Conservation (phyloP, 1,140 invertebrate species). For the Probaryconus sp. region DNA sequence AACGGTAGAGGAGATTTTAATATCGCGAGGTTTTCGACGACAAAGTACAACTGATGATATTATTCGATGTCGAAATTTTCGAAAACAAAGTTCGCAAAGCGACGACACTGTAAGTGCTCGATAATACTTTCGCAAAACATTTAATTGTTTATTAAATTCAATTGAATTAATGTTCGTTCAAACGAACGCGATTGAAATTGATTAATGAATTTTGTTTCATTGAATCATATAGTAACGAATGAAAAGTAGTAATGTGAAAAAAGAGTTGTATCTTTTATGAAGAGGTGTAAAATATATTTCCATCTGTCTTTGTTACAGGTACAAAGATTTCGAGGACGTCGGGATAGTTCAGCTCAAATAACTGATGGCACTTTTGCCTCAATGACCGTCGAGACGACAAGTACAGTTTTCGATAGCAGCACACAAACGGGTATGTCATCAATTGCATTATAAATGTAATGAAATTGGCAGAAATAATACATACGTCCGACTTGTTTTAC, state of each 20-base stretch:
- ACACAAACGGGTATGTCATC: conserved; percentile 91
- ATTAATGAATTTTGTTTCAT: not conserved
- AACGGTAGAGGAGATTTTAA: conserved; percentile 94
- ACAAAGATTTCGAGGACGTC: conserved; percentile 84
- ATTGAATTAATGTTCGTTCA: conserved; percentile 3
- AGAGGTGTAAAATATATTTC: no score
- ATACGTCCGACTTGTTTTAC: not conserved
- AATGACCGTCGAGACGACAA: conserved; percentile 94
- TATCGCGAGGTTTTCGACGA: conserved; percentile 91
- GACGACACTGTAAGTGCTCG: conserved; percentile 83
- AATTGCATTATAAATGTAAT: conserved; percentile 7
- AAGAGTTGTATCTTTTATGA: no score
- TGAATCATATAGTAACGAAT: no score
- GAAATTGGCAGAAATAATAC: conserved; percentile 4
- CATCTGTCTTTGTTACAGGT: conserved; percentile 67
- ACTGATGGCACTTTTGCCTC: conserved; percentile 94
- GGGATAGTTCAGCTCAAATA: conserved; percentile 93
- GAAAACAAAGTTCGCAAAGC: conserved; percentile 88
- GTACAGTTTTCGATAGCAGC: conserved; percentile 94
- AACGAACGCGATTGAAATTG: no score
- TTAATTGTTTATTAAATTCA: conserved; percentile 2
- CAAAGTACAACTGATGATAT: conserved; percentile 95
- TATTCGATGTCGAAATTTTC: conserved; percentile 92
- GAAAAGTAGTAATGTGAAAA: no score
- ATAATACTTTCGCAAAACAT: not conserved